These are phyloP conservation scores for Anarrhichthys ocellatus DNA, from an alignment of 2,113 vertebrate genomes.

Conservation along the genomic window DNA sequence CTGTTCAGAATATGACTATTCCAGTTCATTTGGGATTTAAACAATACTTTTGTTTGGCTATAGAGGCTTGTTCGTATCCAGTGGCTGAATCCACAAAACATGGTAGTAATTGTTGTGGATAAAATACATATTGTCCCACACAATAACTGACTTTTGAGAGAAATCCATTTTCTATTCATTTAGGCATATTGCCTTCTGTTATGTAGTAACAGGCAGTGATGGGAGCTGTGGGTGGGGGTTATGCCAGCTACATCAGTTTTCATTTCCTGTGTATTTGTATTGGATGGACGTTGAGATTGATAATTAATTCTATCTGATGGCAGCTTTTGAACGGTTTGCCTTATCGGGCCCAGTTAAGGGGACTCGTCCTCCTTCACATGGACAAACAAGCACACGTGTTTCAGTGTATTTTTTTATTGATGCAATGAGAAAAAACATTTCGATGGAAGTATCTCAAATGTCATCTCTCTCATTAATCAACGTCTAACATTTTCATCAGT, in stretches of 20 bases:
- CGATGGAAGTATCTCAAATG: not conserved
- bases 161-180: not conserved
- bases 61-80: not conserved
- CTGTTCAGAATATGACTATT: not conserved
- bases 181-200: not conserved
- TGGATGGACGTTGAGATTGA: not conserved
- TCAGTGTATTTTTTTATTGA: slow-evolving; percentile 35
- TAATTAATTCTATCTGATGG: slow-evolving; percentile 15
- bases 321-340: not conserved
- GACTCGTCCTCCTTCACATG: slow-evolving; percentile 7
- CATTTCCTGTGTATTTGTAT: not conserved
- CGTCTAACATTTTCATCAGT: slow-evolving; percentile 8
- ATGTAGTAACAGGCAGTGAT: not conserved
- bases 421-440: slow-evolving; percentile 12
- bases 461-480: slow-evolving; percentile 10
- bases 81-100: not conserved
- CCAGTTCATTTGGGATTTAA: not conserved
- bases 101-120: not conserved
- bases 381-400: slow-evolving; percentile 5
- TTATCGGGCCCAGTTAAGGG: slow-evolving; percentile 9
- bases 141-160: not conserved
- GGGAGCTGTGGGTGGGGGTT: not conserved
- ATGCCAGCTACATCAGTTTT: not conserved
- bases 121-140: not conserved
- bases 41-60: not conserved